These are phyloP conservation scores for Macroteleia sp. DNA, from an alignment of 2,888 invertebrate genomes.

Conservation along the genomic window DNA sequence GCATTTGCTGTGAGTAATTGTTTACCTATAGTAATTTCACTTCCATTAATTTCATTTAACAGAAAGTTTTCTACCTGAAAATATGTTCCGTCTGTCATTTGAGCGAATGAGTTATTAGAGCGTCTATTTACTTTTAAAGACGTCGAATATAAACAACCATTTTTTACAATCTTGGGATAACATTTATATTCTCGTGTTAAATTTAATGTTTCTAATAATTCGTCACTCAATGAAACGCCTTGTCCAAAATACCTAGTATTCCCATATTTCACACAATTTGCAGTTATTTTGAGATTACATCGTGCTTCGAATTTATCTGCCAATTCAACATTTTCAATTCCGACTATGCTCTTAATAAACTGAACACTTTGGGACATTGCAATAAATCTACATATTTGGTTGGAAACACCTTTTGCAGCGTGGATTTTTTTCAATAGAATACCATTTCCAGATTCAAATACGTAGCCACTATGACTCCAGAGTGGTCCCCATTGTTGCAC, in stretches of 20 bases:
- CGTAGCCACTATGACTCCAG: too few relatives aligned
- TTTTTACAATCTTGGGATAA: slow-evolving; percentile 8
- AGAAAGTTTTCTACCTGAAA: background rate
- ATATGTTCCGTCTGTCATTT: slow-evolving; percentile 1
- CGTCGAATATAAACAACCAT: background rate
- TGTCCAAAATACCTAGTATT: slow-evolving; percentile 9
- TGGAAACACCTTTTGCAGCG: too few relatives aligned
- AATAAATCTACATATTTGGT: too few relatives aligned
- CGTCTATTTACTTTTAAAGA: slow-evolving; percentile 9
- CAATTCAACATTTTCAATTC: background rate
- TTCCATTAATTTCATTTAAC: background rate
- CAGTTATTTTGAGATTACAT: background rate
- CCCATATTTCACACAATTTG: background rate
- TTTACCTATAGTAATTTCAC: slow-evolving; percentile 2
- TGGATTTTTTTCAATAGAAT: too few relatives aligned
- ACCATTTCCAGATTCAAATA: too few relatives aligned
- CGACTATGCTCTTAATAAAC: background rate
- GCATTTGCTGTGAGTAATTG: slow-evolving; percentile 4
- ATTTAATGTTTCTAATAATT: background rate
- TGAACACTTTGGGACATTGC: background rate
- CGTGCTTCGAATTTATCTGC: too few relatives aligned
- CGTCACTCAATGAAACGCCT: background rate
- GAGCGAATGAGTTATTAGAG: slow-evolving; percentile 13
- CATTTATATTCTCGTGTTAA: background rate
- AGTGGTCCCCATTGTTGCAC: background rate